These are phyloP conservation scores for Ips nitidus DNA, from an alignment of 1,140 invertebrate species.

Conservation along the genomic window DNA sequence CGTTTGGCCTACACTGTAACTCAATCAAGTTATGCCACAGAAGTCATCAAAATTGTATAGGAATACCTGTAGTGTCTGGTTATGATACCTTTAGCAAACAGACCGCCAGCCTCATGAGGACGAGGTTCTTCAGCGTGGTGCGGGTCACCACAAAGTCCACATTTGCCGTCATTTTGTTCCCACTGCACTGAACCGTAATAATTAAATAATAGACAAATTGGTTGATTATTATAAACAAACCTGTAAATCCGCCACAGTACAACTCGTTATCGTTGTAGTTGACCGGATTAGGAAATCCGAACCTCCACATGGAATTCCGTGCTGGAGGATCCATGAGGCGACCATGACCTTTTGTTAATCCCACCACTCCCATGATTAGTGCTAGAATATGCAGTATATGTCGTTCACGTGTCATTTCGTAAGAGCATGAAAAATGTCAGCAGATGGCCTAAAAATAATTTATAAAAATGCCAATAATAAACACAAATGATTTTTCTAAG, in stretches of 20 bases:
- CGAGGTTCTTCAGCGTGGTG: constrained; percentile 71
- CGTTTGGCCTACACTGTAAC: constrained; percentile 70
- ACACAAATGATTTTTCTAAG: too few relatives aligned
- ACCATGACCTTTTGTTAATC: constrained; percentile 65
- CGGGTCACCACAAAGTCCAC: constrained; percentile 87
- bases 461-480: too few relatives aligned
- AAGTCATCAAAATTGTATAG: neutral
- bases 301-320: constrained; percentile 90
- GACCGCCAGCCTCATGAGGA: constrained; percentile 85
- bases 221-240: constrained; percentile 52
- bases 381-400: too few relatives aligned
- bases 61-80: constrained; percentile 66
- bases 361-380: constrained; percentile 42
- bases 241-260: constrained; percentile 79
- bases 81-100: constrained; percentile 83
- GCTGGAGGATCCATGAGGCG: constrained; percentile 87
- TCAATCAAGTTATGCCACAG: neutral
- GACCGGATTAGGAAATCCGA: constrained; percentile 88
- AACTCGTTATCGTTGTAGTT: constrained; percentile 93
- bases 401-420: too few relatives aligned
- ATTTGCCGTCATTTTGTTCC: constrained; percentile 80
- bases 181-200: constrained; percentile 69
- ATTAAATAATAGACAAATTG: neutral
- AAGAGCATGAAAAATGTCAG: too few relatives aligned
- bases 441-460: too few relatives aligned